Base-by-base conservation (phyloP, 2,797 vertebrate species). In the Crocidura indochinensis region DNA sequence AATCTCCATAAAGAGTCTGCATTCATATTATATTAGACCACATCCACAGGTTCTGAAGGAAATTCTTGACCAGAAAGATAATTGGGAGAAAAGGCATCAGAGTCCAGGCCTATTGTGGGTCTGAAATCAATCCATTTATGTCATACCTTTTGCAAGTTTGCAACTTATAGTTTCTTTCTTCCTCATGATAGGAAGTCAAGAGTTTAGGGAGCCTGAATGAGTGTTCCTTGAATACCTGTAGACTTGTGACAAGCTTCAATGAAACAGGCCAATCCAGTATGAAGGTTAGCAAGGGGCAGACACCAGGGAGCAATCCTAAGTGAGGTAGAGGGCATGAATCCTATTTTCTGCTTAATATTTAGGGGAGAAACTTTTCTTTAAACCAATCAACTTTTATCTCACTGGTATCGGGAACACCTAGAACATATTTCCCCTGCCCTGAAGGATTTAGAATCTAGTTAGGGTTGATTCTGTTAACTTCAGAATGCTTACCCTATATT, bases 321-420 rank as follows among this genome's bases (percentile, higher is more conserved):
- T 1, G 5, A 31, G 22, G 49, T 2, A 64, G 26, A n/a, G 53
- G 17, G 31, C 78, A 78, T 3, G 10, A 51, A 68, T 51, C 91
- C 69, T 64, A 47, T 27, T 53, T 82, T 51, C 46, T 69, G 64
- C 90, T 75, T 85, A 77, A 27, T 29, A 44, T 38, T 77, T 38
- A 46, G 76, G 72, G 38, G n/a, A 91, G 51, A 15, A 89, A 62
- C 44, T 90, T 88, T 62, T 62, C 46, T 85, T 74, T 77, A 83
- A 17, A 8, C 7, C 46, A 88, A 60, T 7, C n/a, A 64, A 69
- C 9, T 86, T 73, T 77, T 22, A 51, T 72, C 65, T 68, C 1
- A 69, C 22, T 47, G 46, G 51, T 12, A 29, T 2, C 73, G n/a
- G 69, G 64, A 85, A 68, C 4, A n/a, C n/a, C 79, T 83, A 60